These are phyloP conservation scores for Drosophila lacertosa DNA, from an alignment of 1,140 invertebrate genomes.

Conservation along the genomic window DNA sequence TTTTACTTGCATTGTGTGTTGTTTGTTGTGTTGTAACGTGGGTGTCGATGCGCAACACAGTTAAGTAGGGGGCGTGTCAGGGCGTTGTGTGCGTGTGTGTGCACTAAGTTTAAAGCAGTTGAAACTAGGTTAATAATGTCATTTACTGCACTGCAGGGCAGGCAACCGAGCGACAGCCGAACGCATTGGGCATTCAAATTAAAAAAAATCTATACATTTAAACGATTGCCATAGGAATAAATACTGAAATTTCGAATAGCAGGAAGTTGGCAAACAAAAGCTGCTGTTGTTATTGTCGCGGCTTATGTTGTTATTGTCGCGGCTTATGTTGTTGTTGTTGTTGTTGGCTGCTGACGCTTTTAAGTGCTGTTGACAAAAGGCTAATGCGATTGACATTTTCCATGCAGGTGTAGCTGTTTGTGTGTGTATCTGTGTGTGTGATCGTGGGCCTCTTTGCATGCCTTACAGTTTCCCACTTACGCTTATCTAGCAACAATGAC, in stretches of 20 bases:
- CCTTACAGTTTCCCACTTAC: not conserved
- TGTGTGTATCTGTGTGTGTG: not conserved
- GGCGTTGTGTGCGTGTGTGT: conserved; percentile 21
- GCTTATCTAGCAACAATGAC: not conserved
- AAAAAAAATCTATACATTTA: conserved; percentile 48
- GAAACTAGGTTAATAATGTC: conserved; percentile 80
- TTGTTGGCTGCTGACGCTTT: conserved; percentile 23
- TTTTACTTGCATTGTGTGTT: conserved; percentile 3
- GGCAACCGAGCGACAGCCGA: conserved; percentile 18
- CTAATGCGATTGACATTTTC: conserved; percentile 55
- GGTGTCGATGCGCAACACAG: conserved; percentile 71
- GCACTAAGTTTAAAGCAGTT: conserved; percentile 53
- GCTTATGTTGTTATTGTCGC: conserved; percentile 10
- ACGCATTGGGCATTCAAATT: conserved; percentile 47
- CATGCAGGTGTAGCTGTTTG: conserved; percentile 1
- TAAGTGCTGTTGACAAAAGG: conserved; percentile 44
- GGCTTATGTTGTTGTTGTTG: conserved; percentile 7
- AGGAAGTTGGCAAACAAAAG: conserved; percentile 39
- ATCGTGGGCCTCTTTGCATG: conserved; percentile 3
- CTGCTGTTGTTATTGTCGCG: conserved; percentile 15
- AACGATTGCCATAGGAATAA: conserved; percentile 41
- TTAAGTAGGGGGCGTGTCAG: conserved; percentile 29
- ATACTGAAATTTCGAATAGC: conserved; percentile 50
- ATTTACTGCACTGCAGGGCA: conserved; percentile 70
- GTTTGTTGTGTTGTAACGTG: conserved; percentile 47